Percentiles rank a stretch among this genome's conserved stretches.
These are phyloP conservation scores for Brachionus sp. DNA, from an alignment of 1,140 invertebrate species.

Conservation along the genomic window DNA sequence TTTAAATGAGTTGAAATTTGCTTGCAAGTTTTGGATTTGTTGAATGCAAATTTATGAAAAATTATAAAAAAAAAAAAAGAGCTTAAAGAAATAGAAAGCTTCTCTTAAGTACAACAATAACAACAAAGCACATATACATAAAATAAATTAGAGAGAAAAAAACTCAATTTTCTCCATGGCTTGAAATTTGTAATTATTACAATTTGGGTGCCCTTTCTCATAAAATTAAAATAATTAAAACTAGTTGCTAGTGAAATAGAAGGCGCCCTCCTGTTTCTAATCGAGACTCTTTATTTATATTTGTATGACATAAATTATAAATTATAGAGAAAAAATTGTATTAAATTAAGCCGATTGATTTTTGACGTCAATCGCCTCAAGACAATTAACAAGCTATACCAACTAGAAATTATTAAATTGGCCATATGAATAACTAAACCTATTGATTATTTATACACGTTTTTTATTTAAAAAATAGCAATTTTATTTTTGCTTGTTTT, in stretches of 20 bases:
- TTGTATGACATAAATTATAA: background rate
- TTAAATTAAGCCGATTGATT: background rate
- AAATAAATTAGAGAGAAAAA: background rate
- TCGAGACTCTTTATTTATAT: background rate
- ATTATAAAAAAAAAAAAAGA: background rate
- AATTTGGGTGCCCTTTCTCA: conserved; percentile 4
- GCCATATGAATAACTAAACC: background rate
- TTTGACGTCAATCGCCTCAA: background rate
- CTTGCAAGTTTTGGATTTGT: background rate
- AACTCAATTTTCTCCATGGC: background rate
- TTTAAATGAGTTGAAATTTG: background rate
- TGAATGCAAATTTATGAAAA: conserved; percentile 41
- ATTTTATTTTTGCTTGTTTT: no score
- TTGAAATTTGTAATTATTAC: background rate
- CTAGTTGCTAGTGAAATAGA: background rate
- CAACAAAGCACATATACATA: conserved; percentile 8
- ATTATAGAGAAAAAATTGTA: no score
- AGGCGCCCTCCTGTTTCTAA: background rate
- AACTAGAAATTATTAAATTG: background rate
- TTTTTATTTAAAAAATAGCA: no score
- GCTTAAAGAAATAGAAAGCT: conserved; percentile 1
- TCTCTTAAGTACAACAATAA: conserved; percentile 27
- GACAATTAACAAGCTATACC: background rate
- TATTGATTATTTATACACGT: background rate
- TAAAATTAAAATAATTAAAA: conserved; percentile 8